These are phyloP conservation scores for Drosophila takahashii DNA, from an alignment of 1,140 invertebrate species.

Conservation along the genomic window DNA sequence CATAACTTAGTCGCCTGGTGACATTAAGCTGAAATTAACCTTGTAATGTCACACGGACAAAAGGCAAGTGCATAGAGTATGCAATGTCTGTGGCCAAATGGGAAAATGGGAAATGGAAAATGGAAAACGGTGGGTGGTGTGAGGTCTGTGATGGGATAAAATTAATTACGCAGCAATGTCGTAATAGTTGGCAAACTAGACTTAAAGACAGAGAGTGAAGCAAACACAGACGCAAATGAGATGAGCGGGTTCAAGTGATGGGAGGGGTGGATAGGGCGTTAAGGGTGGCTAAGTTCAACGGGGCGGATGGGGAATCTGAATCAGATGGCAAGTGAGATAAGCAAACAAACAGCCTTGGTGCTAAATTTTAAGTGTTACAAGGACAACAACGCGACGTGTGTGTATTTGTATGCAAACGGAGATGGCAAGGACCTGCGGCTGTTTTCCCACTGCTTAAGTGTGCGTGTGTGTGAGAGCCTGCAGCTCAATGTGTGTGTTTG, in stretches of 20 bases:
- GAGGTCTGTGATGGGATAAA: conserved; percentile 13
- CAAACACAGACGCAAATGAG: conserved; percentile 37
- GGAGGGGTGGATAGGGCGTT: no score
- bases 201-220: conserved; percentile 18
- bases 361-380: conserved; percentile 83
- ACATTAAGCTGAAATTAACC: conserved; percentile 74
- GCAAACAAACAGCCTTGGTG: conserved; percentile 80
- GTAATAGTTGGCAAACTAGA: conserved; percentile 63
- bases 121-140: background rate
- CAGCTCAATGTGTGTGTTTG: conserved; percentile 7
- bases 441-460: conserved; percentile 38
- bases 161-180: conserved; percentile 62
- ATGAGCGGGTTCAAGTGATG: conserved; percentile 21
- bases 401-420: conserved; percentile 22
- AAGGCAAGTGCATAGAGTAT: conserved; percentile 23
- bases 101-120: conserved; percentile 1
- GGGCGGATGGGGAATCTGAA: conserved; percentile 60
- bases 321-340: conserved; percentile 73
- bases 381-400: conserved; percentile 61
- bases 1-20: conserved; percentile 56
- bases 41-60: conserved; percentile 61
- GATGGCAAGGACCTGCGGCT: conserved; percentile 63
- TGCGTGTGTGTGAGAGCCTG: conserved; percentile 10
- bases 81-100: conserved; percentile 2
- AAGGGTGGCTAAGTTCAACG: conserved; percentile 1